Evolutionary conservation across 2,797 vertebrate species (phyloP).

Genomic region (Myoxocephalus aenaeus): DNA sequence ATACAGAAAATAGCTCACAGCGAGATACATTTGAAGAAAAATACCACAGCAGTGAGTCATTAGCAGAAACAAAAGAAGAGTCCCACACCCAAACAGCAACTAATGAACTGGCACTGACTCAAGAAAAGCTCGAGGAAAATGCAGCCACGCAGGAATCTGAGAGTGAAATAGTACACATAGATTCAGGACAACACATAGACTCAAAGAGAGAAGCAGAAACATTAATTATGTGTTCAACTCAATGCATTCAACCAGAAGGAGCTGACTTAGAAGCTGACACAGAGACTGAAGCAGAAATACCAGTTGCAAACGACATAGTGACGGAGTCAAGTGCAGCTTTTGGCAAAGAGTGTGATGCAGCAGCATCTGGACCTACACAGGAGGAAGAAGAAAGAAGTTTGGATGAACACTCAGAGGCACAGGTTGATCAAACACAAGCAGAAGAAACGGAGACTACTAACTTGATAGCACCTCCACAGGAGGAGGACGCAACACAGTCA

Average conservation of each 20-base stretch:
- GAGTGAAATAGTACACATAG: not conserved
- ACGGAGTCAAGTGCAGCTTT: slow-evolving; percentile 7
- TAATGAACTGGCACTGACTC: not conserved
- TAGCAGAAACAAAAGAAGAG: slow-evolving; percentile 28
- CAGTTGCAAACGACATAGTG: not conserved
- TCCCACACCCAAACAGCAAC: slow-evolving; percentile 33
- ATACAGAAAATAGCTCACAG: slow-evolving; percentile 17
- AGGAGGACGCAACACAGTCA: slow-evolving; percentile 4
- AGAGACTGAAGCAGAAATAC: slow-evolving; percentile 13
- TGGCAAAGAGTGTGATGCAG: slow-evolving; percentile 4
- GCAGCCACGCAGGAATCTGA: not conserved
- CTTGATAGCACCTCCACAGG: not conserved
- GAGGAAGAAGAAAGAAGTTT: not conserved
- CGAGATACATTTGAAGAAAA: slow-evolving; percentile 15
- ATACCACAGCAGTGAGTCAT: slow-evolving; percentile 39
- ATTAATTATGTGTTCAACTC: not conserved
- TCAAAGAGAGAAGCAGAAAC: slow-evolving; percentile 29
- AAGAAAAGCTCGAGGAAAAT: slow-evolving; percentile 6
- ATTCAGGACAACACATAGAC: slow-evolving; percentile 13
- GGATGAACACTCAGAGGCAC: slow-evolving; percentile 2
- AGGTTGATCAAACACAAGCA: slow-evolving; percentile 20
- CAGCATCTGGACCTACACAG: not conserved
- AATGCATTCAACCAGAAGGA: slow-evolving; percentile 21
- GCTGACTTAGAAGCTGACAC: not conserved
- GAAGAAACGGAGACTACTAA: slow-evolving; percentile 39